Conservation (phyloP, 2,888 invertebrate species). For the Cyaniris semiargus region DNA sequence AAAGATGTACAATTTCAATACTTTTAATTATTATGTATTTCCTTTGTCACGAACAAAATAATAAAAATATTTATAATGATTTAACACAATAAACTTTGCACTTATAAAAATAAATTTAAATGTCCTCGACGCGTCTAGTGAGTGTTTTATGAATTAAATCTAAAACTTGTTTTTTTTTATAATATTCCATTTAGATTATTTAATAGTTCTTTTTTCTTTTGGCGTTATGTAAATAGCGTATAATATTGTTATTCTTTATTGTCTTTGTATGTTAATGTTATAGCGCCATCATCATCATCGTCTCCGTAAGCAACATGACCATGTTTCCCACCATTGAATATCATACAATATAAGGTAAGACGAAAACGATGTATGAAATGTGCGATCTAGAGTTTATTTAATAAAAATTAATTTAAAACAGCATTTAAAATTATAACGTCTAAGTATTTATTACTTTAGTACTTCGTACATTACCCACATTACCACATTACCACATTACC, state of each 20-base stretch:
- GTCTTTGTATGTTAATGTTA: not conserved
- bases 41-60: not conserved
- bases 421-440: too few relatives aligned
- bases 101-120: not conserved
- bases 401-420: too few relatives aligned
- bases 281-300: not conserved
- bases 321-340: too few relatives aligned
- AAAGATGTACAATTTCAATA: not conserved
- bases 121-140: not conserved
- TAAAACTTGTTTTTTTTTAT: not conserved
- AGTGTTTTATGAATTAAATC: conserved; percentile 1
- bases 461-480: too few relatives aligned
- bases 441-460: too few relatives aligned
- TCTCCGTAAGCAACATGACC: not conserved
- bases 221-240: not conserved
- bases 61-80: not conserved
- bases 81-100: not conserved
- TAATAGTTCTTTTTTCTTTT: not conserved
- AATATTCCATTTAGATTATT: not conserved
- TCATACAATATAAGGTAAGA: too few relatives aligned
- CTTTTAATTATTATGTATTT: too few relatives aligned
- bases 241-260: not conserved
- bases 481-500: too few relatives aligned
- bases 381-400: too few relatives aligned
- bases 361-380: too few relatives aligned